phyloP scores from a whole-genome alignment of 2,113 vertebrate genomes.

The Erinaceus europaeus region DNA sequence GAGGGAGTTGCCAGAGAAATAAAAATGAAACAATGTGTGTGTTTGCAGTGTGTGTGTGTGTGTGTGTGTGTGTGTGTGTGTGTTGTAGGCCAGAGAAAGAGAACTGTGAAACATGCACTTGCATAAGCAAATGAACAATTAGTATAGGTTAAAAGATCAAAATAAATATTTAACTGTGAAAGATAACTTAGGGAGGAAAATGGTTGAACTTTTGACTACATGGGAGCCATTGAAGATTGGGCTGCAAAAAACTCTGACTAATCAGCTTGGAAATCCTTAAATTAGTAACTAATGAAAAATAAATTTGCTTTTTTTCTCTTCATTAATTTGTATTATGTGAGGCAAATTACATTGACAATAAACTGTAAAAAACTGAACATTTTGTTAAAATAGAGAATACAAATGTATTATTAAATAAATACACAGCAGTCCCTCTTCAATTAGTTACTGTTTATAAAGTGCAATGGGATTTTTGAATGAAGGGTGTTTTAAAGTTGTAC shows the following conservation, averaged over 20 bases:
- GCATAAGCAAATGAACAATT: neutral
- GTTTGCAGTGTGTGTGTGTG: neutral
- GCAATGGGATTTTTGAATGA: constrained; percentile 21
- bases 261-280: constrained; percentile 55
- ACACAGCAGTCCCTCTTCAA: constrained; percentile 30
- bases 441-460: constrained; percentile 51
- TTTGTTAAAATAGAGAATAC: constrained; percentile 61
- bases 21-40: neutral
- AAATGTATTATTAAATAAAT: constrained; percentile 62
- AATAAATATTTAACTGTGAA: constrained; percentile 19
- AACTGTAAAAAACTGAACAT: constrained; percentile 63
- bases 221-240: neutral
- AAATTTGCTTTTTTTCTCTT: constrained; percentile 66
- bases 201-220: neutral
- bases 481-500: neutral
- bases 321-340: constrained; percentile 69
- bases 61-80: neutral
- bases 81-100: neutral
- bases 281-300: constrained; percentile 71
- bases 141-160: neutral
- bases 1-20: neutral
- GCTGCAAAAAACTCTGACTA: constrained; percentile 42
- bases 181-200: constrained; percentile 36
- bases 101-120: neutral
- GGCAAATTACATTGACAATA: constrained; percentile 69